Evolutionary conservation across 64 coral and sea anemone genomes (phyloP).

Genomic region (Actinia equina): DNA sequence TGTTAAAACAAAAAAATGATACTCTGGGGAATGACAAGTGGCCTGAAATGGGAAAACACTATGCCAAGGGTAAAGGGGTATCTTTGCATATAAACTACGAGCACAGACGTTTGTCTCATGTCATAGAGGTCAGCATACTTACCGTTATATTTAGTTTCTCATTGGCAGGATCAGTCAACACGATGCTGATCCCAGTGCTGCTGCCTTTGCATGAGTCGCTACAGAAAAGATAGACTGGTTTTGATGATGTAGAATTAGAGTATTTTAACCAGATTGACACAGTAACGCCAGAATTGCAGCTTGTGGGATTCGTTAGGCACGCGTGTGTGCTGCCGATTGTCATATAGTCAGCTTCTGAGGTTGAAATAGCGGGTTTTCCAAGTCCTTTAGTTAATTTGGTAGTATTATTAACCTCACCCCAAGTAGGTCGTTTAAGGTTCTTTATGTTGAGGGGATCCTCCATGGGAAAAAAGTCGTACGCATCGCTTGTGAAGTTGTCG

Average conservation of each 20-base stretch:
- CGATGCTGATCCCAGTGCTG: not conserved
- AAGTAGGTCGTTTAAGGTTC: not conserved
- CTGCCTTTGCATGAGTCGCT: not conserved
- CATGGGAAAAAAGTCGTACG: not conserved
- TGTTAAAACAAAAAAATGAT: no score
- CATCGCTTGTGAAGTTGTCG: conserved; percentile 17
- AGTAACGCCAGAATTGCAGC: not conserved
- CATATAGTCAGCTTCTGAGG: not conserved
- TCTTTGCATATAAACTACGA: no score
- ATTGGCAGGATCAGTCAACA: not conserved
- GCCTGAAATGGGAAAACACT: no score
- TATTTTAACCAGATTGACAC: conserved; percentile 26
- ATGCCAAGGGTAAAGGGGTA: no score
- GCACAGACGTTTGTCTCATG: no score
- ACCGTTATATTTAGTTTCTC: not conserved
- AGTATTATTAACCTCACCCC: not conserved
- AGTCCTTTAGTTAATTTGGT: not conserved
- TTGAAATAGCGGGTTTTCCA: not conserved
- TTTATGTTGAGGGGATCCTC: conserved; percentile 1
- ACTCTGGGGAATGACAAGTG: no score
- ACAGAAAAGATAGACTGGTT: conserved; percentile 1
- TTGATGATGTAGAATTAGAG: not conserved
- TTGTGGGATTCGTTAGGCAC: conserved; percentile 8
- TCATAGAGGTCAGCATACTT: not conserved
- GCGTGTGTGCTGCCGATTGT: not conserved